phyloP scores from a whole-genome alignment of 2,888 invertebrate genomes.

The Papilio demoleus region DNA sequence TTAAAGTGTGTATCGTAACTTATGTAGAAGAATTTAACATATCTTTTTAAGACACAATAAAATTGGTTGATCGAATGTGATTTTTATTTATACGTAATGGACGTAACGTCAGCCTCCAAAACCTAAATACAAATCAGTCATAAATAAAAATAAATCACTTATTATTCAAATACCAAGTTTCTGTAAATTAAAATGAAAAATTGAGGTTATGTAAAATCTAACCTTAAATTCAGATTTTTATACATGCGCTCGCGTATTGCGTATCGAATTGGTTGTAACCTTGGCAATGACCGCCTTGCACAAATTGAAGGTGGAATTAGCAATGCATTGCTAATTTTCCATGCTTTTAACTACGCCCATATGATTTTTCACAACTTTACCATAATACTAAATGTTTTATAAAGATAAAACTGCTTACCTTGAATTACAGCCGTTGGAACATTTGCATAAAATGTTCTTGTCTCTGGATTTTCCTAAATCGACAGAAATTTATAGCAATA shows the following conservation, averaged over 20 bases:
- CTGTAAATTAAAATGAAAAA: too few species aligned
- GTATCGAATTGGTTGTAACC: constrained; percentile 29
- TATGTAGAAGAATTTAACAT: constrained; percentile 30
- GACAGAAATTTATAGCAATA: too few species aligned
- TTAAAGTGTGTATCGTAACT: constrained; percentile 9
- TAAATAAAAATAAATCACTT: constrained; percentile 1
- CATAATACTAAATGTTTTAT: constrained; percentile 20
- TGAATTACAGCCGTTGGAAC: not conserved
- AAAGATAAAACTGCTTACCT: constrained; percentile 11
- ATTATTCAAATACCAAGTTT: too few species aligned
- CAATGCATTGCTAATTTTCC: constrained; percentile 28
- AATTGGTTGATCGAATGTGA: constrained; percentile 28
- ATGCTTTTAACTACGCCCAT: constrained; percentile 18
- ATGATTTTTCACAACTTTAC: constrained; percentile 8
- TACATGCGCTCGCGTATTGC: constrained; percentile 1
- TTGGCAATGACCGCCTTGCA: constrained; percentile 39
- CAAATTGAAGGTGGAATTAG: constrained; percentile 34
- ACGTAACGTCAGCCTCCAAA: too few species aligned
- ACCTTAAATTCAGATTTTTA: constrained; percentile 14
- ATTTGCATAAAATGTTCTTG: too few species aligned
- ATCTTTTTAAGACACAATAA: constrained; percentile 26
- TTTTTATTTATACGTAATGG: too few species aligned
- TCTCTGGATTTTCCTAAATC: too few species aligned
- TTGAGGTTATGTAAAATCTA: constrained; percentile 12
- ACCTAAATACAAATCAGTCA: too few species aligned